phyloP scores from a whole-genome alignment of 2,797 vertebrate genomes.

The Lacerta agilis region DNA sequence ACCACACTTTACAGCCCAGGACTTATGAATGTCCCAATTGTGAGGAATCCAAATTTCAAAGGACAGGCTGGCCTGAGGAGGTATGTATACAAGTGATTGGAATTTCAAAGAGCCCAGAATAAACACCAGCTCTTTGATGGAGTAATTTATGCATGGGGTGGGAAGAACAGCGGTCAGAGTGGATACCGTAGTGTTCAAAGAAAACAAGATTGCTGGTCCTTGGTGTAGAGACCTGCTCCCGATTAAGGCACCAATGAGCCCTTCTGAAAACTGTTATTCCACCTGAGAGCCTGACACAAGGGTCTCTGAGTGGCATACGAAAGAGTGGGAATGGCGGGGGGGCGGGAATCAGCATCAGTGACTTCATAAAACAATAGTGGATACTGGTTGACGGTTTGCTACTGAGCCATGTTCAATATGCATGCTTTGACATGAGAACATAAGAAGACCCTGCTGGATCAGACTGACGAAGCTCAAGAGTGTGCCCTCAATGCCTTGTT shows the following conservation, averaged over 20 bases:
- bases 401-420: not conserved
- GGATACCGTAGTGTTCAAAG: constrained; percentile 77
- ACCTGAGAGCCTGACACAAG: not conserved
- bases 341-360: not conserved
- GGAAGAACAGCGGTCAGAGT: constrained; percentile 77
- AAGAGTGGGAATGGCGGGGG: not conserved
- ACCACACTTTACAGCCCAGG: constrained; percentile 64
- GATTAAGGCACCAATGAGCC: constrained; percentile 17
- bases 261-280: not conserved
- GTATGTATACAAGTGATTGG: constrained; percentile 80
- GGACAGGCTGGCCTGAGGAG: constrained; percentile 77
- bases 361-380: not conserved
- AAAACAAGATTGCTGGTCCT: constrained; percentile 34
- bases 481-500: too few species aligned
- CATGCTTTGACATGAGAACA: too few species aligned
- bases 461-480: too few species aligned
- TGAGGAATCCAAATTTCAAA: constrained; percentile 78
- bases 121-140: constrained; percentile 82
- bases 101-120: constrained; percentile 82
- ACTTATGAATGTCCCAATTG: constrained; percentile 79
- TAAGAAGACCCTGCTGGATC: too few species aligned
- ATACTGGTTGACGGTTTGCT: not conserved
- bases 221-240: not conserved
- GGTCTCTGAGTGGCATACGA: not conserved
- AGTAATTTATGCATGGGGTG: constrained; percentile 80